phyloP scores from a whole-genome alignment of 1,140 invertebrate species.

The Schlechtendalia chinensis region DNA sequence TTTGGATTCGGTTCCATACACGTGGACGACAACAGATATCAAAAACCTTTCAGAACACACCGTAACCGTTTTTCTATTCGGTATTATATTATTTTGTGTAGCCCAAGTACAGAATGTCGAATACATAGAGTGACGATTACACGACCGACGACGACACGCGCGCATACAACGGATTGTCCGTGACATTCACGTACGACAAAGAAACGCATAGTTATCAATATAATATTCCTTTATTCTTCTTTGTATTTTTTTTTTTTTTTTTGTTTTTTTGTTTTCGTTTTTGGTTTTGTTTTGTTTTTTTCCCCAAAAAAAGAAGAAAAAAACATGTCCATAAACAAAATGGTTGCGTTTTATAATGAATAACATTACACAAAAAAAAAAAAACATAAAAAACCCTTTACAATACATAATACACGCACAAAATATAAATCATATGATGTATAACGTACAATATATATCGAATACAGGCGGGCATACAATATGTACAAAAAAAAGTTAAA shows the following conservation, averaged over 20 bases:
- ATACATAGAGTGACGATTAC: too few species aligned
- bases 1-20: too few species aligned
- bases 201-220: conserved; percentile 16
- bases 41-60: too few species aligned
- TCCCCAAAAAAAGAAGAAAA: conserved; percentile 7
- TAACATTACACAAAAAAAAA: conserved; percentile 44
- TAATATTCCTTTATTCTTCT: conserved; percentile 22
- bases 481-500: background rate
- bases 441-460: conserved; percentile 12
- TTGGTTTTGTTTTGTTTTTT: background rate
- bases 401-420: background rate
- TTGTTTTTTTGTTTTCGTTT: conserved; percentile 17
- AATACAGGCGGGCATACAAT: conserved; percentile 1
- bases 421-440: conserved; percentile 1
- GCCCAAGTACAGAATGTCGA: too few species aligned
- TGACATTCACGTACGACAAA: too few species aligned
- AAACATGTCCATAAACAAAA: conserved; percentile 26
- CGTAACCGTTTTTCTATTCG: too few species aligned
- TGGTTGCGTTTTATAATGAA: conserved; percentile 28
- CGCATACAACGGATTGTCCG: too few species aligned
- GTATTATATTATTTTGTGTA: too few species aligned
- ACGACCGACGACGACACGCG: too few species aligned
- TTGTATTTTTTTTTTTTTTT: too few species aligned
- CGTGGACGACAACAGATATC: too few species aligned
- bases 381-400: conserved; percentile 19